These are phyloP conservation scores for Ceratina australensis DNA, from an alignment of 1,140 invertebrate species.

Conservation along the genomic window DNA sequence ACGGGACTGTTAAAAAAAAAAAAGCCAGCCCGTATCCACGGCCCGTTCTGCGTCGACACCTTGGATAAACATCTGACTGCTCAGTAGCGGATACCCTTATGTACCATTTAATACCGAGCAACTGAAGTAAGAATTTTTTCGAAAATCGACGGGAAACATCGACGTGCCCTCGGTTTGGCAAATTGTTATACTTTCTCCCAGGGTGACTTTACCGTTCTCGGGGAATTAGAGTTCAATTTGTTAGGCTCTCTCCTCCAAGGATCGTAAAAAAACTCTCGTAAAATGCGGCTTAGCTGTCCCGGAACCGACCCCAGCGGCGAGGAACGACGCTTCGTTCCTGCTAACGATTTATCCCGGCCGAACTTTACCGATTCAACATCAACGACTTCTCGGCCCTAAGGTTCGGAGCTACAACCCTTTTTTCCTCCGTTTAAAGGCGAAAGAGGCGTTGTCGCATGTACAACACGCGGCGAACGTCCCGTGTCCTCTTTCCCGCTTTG, in stretches of 20 bases:
- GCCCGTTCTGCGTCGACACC: slow-evolving; percentile 53
- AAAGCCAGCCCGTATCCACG: slow-evolving; percentile 52
- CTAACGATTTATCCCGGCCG: slow-evolving; percentile 66
- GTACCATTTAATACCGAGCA: slow-evolving; percentile 25
- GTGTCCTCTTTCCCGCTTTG: slow-evolving; percentile 24
- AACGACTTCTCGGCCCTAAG: slow-evolving; percentile 63
- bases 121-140: neutral
- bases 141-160: neutral
- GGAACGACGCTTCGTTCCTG: slow-evolving; percentile 29
- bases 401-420: slow-evolving; percentile 43
- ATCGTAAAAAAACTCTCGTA: slow-evolving; percentile 51
- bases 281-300: slow-evolving; percentile 34
- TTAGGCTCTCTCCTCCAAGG: slow-evolving; percentile 35
- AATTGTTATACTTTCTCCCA: neutral
- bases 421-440: neutral
- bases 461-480: slow-evolving; percentile 21
- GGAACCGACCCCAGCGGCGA: slow-evolving; percentile 17
- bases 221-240: slow-evolving; percentile 57
- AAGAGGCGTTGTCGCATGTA: neutral
- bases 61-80: slow-evolving; percentile 57
- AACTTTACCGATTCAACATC: slow-evolving; percentile 62
- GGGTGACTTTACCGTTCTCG: neutral
- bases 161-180: neutral
- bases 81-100: slow-evolving; percentile 34
- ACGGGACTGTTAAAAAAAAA: slow-evolving; percentile 54